Percentiles rank a stretch among this genome's conserved stretches.
Conservation (phyloP, 1,140 invertebrate species). For the Globodera rostochiensis region DNA sequence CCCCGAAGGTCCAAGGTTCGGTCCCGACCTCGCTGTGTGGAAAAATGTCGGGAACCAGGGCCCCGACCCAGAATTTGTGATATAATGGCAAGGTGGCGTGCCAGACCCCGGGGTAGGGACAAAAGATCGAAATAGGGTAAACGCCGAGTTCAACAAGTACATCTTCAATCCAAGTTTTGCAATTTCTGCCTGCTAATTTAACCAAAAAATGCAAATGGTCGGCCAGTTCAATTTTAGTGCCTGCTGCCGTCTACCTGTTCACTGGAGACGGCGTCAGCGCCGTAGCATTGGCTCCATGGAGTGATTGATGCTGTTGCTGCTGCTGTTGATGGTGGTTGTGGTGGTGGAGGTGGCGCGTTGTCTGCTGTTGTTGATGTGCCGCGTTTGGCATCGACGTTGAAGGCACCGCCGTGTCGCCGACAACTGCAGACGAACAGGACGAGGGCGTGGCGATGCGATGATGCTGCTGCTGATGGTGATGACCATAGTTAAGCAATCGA, state of each 20-base stretch:
- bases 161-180: neutral
- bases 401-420: too few species aligned
- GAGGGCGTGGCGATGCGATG: constrained; percentile 7
- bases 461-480: constrained; percentile 10
- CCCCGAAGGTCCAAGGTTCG: too few species aligned
- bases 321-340: constrained; percentile 1
- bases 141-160: neutral
- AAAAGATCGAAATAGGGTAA: too few species aligned
- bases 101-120: too few species aligned
- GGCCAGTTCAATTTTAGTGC: neutral
- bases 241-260: constrained; percentile 37
- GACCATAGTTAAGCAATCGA: neutral
- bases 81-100: too few species aligned
- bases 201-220: neutral
- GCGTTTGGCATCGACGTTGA: too few species aligned
- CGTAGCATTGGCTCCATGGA: constrained; percentile 21
- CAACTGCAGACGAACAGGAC: neutral
- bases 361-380: too few species aligned
- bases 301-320: constrained; percentile 17
- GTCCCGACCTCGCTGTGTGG: too few species aligned
- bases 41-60: too few species aligned
- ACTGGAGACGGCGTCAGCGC: constrained; percentile 50
- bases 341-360: neutral
- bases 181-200: neutral
- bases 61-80: too few species aligned